Evolutionary conservation across 2,113 vertebrate species (phyloP).

Genomic region (Bostrychus sinensis): DNA sequence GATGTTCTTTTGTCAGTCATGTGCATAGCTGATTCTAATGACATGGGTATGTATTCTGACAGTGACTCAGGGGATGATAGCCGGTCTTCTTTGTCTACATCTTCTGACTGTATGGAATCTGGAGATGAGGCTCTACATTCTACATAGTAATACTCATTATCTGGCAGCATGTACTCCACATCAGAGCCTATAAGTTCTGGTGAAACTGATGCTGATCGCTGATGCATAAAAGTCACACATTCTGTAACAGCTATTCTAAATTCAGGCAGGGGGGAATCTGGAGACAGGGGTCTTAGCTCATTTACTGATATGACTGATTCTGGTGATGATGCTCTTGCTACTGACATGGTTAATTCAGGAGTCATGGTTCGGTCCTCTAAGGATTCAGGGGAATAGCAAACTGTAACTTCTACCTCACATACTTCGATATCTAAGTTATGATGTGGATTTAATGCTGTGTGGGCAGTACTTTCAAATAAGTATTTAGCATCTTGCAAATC

Average conservation of each 20-base stretch:
- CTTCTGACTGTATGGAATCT: constrained; percentile 22
- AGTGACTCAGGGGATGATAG: constrained; percentile 33
- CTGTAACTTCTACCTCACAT: constrained; percentile 9
- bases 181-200: constrained; percentile 27
- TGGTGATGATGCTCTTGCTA: constrained; percentile 53
- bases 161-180: constrained; percentile 19
- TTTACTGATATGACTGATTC: constrained; percentile 57
- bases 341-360: constrained; percentile 15
- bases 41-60: constrained; percentile 46
- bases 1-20: constrained; percentile 45
- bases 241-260: constrained; percentile 34
- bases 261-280: constrained; percentile 62
- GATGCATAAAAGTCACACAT: constrained; percentile 12
- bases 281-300: constrained; percentile 52
- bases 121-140: constrained; percentile 43
- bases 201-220: constrained; percentile 39
- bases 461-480: constrained; percentile 17
- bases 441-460: not conserved
- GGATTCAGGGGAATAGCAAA: constrained; percentile 30
- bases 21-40: constrained; percentile 19
- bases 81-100: constrained; percentile 16
- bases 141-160: constrained; percentile 6
- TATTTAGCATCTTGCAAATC: constrained; percentile 1
- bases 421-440: not conserved
- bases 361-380: constrained; percentile 27